These are phyloP conservation scores for Tapera naevia DNA, from an alignment of 2,797 vertebrate species.

Conservation along the genomic window DNA sequence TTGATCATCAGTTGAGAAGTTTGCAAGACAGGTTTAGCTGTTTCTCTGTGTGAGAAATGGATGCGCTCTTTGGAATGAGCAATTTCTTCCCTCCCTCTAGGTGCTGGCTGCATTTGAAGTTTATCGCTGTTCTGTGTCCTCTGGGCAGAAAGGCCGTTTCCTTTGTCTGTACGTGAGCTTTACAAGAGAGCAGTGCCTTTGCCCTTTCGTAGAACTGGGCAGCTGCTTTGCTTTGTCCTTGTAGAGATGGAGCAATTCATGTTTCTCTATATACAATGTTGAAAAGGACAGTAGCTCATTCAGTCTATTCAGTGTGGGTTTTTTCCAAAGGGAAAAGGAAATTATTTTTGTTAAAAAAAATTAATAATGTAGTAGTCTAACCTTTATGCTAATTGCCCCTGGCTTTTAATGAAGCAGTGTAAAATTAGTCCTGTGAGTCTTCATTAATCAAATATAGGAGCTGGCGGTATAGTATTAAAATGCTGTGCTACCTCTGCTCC, in stretches of 20 bases:
- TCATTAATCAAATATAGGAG: conserved; percentile 69
- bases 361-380: conserved; percentile 57
- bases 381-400: conserved; percentile 63
- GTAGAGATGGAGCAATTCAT: neutral
- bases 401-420: conserved; percentile 60
- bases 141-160: neutral
- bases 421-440: conserved; percentile 68
- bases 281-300: conserved; percentile 5
- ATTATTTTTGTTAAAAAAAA: neutral
- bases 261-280: neutral
- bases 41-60: conserved; percentile 20
- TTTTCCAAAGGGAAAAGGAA: neutral
- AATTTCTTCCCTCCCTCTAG: neutral
- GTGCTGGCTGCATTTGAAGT: conserved; percentile 22
- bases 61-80: neutral
- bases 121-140: neutral
- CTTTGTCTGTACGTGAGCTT: conserved; percentile 7
- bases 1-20: conserved; percentile 44
- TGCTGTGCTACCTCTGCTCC: conserved; percentile 36
- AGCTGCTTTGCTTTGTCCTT: neutral
- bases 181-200: neutral
- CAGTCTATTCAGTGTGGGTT: neutral
- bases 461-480: conserved; percentile 30
- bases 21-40: conserved; percentile 22
- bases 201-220: neutral